These are phyloP conservation scores for Paracentrotus lividus DNA, from an alignment of 53 echinoderm and acorn worm genomes.

Conservation along the genomic window DNA sequence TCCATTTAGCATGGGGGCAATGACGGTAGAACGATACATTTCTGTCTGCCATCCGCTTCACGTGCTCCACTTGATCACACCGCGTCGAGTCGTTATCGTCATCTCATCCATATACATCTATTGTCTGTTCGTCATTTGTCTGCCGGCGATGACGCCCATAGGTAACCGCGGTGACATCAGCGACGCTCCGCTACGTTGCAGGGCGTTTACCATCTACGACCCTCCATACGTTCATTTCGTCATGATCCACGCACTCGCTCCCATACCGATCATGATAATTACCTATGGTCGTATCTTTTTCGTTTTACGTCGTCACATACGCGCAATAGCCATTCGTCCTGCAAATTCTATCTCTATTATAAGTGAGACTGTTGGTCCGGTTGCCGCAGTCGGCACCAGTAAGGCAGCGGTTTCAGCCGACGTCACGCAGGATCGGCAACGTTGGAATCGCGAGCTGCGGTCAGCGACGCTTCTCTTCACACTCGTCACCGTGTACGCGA, in stretches of 20 bases:
- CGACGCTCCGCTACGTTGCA: background rate
- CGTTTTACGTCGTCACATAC: slow-evolving; percentile 35
- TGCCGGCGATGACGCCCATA: background rate
- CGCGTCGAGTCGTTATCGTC: background rate
- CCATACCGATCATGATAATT: slow-evolving; percentile 34
- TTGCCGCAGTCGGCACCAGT: background rate
- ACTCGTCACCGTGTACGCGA: background rate
- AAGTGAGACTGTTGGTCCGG: background rate
- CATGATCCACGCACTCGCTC: background rate
- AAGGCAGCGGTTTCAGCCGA: background rate
- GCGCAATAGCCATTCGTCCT: background rate
- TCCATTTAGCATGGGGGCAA: background rate
- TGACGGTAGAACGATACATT: slow-evolving; percentile 46
- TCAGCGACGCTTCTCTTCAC: slow-evolving; percentile 24
- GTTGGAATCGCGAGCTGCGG: slow-evolving; percentile 6
- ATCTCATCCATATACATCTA: background rate
- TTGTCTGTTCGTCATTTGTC: background rate
- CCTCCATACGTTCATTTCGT: background rate
- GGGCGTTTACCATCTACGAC: background rate
- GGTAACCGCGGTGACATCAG: slow-evolving; percentile 20
- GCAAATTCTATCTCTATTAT: background rate
- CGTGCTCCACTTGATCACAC: background rate
- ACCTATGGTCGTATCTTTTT: slow-evolving; percentile 46
- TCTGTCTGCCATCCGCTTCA: slow-evolving; percentile 34
- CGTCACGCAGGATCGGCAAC: background rate